Evolutionary conservation across 2,113 vertebrate species (phyloP).

Genomic region (Elachura formosa): DNA sequence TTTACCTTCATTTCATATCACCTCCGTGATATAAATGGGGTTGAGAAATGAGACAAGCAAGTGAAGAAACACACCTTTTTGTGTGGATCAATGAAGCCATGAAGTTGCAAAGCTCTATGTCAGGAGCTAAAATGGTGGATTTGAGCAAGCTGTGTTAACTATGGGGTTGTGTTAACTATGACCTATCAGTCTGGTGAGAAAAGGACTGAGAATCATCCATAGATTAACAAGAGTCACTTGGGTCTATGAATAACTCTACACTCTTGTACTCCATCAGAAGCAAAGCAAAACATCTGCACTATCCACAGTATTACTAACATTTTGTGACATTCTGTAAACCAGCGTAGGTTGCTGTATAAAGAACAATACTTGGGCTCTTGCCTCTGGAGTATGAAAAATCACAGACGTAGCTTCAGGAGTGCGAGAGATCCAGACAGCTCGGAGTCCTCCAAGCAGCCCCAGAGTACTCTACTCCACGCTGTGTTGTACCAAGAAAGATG

Average conservation of each 20-base stretch:
- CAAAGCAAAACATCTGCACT: not conserved
- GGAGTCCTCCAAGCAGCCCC: not conserved
- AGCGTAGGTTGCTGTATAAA: not conserved
- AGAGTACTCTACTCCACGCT: not conserved
- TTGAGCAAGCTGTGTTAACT: not conserved
- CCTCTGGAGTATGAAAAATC: not conserved
- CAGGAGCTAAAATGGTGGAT: not conserved
- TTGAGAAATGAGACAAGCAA: not conserved
- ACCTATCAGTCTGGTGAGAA: not conserved
- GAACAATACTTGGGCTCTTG: not conserved
- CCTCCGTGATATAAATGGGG: not conserved
- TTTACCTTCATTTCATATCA: not conserved
- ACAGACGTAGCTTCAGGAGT: not conserved
- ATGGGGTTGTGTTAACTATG: not conserved
- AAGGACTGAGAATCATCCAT: not conserved
- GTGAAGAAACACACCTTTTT: not conserved
- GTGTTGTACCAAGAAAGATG: rapidly evolving
- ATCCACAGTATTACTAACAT: not conserved
- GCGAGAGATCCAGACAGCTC: not conserved
- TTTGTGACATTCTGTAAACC: not conserved
- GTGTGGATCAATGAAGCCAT: not conserved
- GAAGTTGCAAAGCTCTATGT: not conserved
- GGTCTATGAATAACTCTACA: not conserved
- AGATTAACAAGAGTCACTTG: not conserved
- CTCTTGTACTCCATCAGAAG: not conserved